Percentiles rank a stretch among this genome's conserved stretches.
Conservation (phyloP, 2,888 invertebrate genomes). For the Bellardia pandia region DNA sequence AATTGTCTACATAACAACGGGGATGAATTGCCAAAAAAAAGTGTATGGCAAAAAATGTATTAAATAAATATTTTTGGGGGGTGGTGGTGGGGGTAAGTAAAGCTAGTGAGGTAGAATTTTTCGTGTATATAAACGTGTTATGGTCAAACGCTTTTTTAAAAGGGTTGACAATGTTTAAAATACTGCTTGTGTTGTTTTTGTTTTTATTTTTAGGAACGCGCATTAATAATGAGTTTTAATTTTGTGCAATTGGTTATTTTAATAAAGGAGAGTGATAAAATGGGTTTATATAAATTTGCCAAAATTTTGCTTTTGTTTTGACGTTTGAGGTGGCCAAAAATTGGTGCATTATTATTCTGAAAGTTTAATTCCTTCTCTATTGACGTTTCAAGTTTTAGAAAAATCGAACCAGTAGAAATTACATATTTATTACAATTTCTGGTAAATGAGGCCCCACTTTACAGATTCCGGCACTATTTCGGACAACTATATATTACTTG, state of each 20-base stretch:
- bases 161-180: slow-evolving; percentile 61
- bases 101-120: background rate
- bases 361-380: too few relatives aligned
- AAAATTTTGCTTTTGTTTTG: background rate
- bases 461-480: too few relatives aligned
- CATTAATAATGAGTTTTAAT: slow-evolving; percentile 47
- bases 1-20: slow-evolving; percentile 48
- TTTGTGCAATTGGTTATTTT: slow-evolving; percentile 17
- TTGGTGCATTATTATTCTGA: too few relatives aligned
- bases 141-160: slow-evolving; percentile 70
- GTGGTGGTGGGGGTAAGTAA: too few relatives aligned
- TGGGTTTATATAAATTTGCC: background rate
- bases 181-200: background rate
- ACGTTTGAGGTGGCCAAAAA: too few relatives aligned
- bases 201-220: slow-evolving; percentile 8
- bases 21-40: slow-evolving; percentile 45
- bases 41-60: slow-evolving; percentile 10
- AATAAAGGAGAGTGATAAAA: background rate
- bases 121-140: slow-evolving; percentile 63
- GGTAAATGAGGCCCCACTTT: too few relatives aligned
- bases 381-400: too few relatives aligned
- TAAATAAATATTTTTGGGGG: slow-evolving; percentile 39
- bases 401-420: too few relatives aligned
- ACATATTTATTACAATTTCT: too few relatives aligned
- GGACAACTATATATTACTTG: too few relatives aligned